Base-by-base conservation (phyloP, 2,113 vertebrate genomes). In the Xyrauchen texanus region DNA sequence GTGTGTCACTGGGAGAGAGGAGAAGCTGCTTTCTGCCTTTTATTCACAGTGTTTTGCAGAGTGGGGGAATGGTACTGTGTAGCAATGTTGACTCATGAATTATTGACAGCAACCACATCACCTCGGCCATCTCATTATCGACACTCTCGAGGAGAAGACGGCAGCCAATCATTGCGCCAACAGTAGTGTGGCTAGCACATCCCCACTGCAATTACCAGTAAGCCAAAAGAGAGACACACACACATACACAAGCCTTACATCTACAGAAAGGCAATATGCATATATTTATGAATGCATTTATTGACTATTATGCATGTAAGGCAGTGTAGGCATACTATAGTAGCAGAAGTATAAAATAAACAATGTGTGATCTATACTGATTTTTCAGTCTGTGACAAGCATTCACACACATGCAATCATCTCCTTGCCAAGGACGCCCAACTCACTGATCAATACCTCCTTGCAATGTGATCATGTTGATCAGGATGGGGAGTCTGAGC, bases 41-140 rank as follows among this genome's bases (percentile, higher is more conserved):
- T 57, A 63, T 11, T 34, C 21, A 34, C 21, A 34, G 21, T 71
- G 62, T 63, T 44, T 58, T 76, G 65, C 61, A 57, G 44, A 60
- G 42, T 4, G 21, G 21, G 21, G 21, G 21, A 34, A 34, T 34
- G 4, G 13, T 63, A 42, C 4, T 42, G 21, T 65, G 52, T 55
- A 67, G 21, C 47, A 3, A 21, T 15, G 73, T 64, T 77, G 53
- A 78, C 60, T 84, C 76, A 65, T 86, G 77, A 81, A 82, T 82
- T 80, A 84, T 34, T 34, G 21, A 34, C 3, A 3, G 21, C 21
- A 34, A 34, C 21, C 21, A 34, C 21, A 34, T 34, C 21, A 34
- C 21, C 21, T 34, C 1, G 21, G 21, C 21, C 21, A 34, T 82
- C 82, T 84, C 78, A 82, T 82, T 82, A 82, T 78, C 34, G 10